Evolutionary conservation across 2,797 vertebrate species (phyloP).

Genomic region (Phoxinus dragarum): DNA sequence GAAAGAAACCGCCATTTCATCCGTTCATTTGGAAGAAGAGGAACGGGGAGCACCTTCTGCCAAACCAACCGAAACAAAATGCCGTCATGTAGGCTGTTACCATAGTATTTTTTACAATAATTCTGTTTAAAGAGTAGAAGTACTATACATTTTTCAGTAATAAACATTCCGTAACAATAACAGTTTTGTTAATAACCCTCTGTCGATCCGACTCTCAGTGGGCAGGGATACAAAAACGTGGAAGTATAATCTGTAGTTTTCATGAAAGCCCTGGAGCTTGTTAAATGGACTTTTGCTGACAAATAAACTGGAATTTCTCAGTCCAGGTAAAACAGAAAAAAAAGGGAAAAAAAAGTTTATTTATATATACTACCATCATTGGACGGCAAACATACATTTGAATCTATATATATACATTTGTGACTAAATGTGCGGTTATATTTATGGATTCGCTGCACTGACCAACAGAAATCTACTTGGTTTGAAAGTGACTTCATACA

Average conservation of each 20-base stretch:
- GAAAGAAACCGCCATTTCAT: neutral
- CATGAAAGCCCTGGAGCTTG: neutral
- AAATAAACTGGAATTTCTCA: neutral
- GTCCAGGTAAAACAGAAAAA: neutral
- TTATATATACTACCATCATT: neutral
- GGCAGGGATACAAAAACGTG: neutral
- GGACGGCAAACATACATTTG: neutral
- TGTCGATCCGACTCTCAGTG: neutral
- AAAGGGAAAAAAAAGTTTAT: neutral
- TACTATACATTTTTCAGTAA: neutral
- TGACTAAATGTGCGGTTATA: neutral
- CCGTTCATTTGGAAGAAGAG: neutral
- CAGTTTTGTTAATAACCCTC: neutral
- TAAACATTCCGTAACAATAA: neutral
- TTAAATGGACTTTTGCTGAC: neutral
- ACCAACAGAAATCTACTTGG: neutral
- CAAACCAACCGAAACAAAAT: neutral
- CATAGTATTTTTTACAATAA: neutral
- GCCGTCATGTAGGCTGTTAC: neutral
- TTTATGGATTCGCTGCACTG: neutral
- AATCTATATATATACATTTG: neutral
- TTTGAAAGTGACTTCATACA: neutral
- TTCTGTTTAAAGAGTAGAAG: neutral
- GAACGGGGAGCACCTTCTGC: neutral
- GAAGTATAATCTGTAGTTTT: neutral